Percentiles rank a stretch among this genome's conserved stretches.
These are phyloP conservation scores for Xyrauchen texanus DNA, from an alignment of 2,113 vertebrate genomes.

Conservation along the genomic window DNA sequence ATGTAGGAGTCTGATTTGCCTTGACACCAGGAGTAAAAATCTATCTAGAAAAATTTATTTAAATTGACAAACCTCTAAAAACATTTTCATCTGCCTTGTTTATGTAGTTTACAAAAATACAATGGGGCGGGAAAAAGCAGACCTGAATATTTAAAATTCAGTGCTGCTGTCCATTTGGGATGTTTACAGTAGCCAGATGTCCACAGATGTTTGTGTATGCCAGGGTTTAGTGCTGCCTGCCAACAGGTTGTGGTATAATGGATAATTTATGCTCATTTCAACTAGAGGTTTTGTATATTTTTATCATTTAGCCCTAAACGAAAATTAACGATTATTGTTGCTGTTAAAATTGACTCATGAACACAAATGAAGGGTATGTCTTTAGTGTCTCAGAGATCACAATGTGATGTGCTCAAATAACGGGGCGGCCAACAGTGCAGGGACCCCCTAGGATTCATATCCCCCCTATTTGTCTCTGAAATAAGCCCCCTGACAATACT, in stretches of 20 bases:
- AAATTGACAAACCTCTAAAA: conserved; percentile 21
- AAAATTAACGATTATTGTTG: background rate
- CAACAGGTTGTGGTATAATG: conserved; percentile 10
- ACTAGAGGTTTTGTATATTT: background rate
- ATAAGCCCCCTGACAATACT: too few relatives aligned
- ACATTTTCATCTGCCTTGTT: conserved; percentile 17
- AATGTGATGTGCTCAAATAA: background rate
- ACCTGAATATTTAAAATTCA: conserved; percentile 17
- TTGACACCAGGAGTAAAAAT: conserved; percentile 6
- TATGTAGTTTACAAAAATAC: conserved; percentile 18
- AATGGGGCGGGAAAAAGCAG: background rate
- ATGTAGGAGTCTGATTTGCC: conserved; percentile 19
- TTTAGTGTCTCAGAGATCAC: background rate
- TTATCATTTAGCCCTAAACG: conserved; percentile 1
- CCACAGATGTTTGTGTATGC: conserved; percentile 15
- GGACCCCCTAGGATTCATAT: too few relatives aligned
- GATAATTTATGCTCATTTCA: conserved; percentile 7
- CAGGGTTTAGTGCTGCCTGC: conserved; percentile 12
- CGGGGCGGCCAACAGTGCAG: too few relatives aligned
- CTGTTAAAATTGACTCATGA: background rate
- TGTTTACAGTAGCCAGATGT: conserved; percentile 29
- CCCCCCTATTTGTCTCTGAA: too few relatives aligned
- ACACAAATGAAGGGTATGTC: background rate
- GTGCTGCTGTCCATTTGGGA: conserved; percentile 18
- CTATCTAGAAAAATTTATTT: conserved; percentile 35